phyloP scores from a whole-genome alignment of 2,797 vertebrate genomes.

The Enteromius argenteus region DNA sequence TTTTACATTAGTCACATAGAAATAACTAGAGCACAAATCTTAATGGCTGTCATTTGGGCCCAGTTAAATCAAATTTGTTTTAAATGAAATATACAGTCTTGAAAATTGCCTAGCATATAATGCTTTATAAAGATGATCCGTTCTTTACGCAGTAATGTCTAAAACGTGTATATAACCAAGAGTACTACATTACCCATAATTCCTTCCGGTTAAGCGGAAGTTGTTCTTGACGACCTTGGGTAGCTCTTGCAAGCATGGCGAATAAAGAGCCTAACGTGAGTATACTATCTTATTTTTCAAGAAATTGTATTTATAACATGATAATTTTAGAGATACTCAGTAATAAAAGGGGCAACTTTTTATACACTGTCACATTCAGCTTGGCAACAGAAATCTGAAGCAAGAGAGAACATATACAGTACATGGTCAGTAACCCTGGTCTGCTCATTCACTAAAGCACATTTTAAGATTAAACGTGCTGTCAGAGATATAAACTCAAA shows the following conservation, averaged over 20 bases:
- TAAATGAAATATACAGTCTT: neutral
- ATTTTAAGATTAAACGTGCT: conserved; percentile 7
- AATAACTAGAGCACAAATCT: neutral
- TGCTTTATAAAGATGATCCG: neutral
- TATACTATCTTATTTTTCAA: conserved; percentile 10
- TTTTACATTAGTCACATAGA: neutral
- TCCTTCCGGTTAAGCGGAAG: conserved; percentile 35
- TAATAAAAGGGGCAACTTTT: neutral
- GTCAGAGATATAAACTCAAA: neutral
- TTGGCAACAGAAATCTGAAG: neutral
- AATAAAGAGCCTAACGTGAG: conserved; percentile 75
- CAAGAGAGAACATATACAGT: neutral
- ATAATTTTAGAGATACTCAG: neutral
- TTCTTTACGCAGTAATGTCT: neutral
- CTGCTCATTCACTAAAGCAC: neutral
- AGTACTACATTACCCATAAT: conserved; percentile 63
- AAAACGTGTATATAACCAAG: neutral
- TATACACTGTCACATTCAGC: neutral
- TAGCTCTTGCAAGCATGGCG: conserved; percentile 70
- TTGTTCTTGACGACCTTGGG: conserved; percentile 62
- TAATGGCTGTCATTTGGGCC: neutral
- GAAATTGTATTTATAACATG: neutral
- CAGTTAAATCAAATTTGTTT: neutral
- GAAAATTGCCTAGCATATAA: neutral
- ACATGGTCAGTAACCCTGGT: neutral